Evolutionary conservation across 2,113 vertebrate genomes (phyloP).

Genomic region (Eubucco bourcierii): DNA sequence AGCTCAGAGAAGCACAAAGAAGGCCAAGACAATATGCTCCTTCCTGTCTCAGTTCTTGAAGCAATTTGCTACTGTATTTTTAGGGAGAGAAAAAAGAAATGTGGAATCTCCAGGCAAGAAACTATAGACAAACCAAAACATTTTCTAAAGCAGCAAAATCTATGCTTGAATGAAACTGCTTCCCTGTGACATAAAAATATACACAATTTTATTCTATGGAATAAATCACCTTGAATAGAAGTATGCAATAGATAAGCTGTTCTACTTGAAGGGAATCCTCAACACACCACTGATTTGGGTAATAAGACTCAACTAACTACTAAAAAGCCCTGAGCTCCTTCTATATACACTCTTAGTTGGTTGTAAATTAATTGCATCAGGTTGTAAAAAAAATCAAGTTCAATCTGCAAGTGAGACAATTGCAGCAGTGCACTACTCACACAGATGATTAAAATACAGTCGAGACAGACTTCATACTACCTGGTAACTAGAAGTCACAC

Average conservation of each 20-base stretch:
- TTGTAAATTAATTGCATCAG: background rate
- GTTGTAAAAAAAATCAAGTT: background rate
- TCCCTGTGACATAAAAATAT: background rate
- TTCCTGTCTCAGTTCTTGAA: slow-evolving; percentile 96
- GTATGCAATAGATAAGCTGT: background rate
- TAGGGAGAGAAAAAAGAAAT: background rate
- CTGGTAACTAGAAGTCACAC: background rate
- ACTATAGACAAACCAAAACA: background rate
- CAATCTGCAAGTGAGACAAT: background rate
- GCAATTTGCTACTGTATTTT: slow-evolving; percentile 92
- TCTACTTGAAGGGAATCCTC: background rate
- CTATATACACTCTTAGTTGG: background rate
- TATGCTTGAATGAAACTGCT: background rate
- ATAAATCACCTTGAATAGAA: background rate
- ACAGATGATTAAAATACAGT: background rate
- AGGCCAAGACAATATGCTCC: slow-evolving; percentile 94
- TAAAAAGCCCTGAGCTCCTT: background rate
- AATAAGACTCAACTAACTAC: background rate
- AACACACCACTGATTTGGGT: background rate
- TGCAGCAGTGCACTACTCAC: background rate
- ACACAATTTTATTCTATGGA: background rate
- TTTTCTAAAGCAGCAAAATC: background rate
- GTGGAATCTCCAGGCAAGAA: slow-evolving; percentile 23
- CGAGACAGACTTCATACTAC: background rate
- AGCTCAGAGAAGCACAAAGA: slow-evolving; percentile 93